phyloP scores from a whole-genome alignment of 1,140 invertebrate genomes.

The Megathymus violae region DNA sequence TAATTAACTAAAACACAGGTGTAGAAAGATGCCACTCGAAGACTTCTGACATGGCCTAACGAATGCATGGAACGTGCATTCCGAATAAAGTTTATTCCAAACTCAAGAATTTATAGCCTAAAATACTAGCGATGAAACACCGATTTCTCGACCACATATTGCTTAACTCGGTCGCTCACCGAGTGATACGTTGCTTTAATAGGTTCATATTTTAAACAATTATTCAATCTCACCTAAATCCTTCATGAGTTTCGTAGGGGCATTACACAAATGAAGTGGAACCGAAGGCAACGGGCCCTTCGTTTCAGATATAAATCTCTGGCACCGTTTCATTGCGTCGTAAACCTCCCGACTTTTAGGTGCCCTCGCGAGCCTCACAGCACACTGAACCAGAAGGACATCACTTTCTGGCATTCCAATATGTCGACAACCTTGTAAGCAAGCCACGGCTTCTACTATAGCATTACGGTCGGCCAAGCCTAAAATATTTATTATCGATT shows the following conservation, averaged over 20 bases:
- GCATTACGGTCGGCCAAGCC: conserved; percentile 85
- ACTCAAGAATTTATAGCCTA: too few species aligned
- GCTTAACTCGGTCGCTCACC: too few species aligned
- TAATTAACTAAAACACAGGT: too few species aligned
- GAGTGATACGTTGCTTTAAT: too few species aligned
- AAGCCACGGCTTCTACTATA: conserved; percentile 87
- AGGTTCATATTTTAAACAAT: too few species aligned
- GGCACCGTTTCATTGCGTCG: conserved; percentile 86
- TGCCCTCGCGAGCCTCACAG: conserved; percentile 89
- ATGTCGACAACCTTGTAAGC: conserved; percentile 91
- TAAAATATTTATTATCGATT: conserved; percentile 51
- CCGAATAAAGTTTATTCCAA: too few species aligned
- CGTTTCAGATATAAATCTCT: conserved; percentile 84
- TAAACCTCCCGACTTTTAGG: conserved; percentile 90
- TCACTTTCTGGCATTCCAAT: conserved; percentile 93
- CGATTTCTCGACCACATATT: too few species aligned
- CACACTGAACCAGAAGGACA: conserved; percentile 90
- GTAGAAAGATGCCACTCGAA: too few species aligned
- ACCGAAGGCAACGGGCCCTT: conserved; percentile 89
- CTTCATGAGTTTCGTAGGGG: conserved; percentile 91
- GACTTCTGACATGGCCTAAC: too few species aligned
- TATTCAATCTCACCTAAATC: conserved; percentile 85
- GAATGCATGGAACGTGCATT: too few species aligned
- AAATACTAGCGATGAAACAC: too few species aligned
- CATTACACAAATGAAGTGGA: conserved; percentile 91